Evolutionary conservation across 2,113 vertebrate genomes (phyloP).

Genomic region (Dipodomys ordii): DNA sequence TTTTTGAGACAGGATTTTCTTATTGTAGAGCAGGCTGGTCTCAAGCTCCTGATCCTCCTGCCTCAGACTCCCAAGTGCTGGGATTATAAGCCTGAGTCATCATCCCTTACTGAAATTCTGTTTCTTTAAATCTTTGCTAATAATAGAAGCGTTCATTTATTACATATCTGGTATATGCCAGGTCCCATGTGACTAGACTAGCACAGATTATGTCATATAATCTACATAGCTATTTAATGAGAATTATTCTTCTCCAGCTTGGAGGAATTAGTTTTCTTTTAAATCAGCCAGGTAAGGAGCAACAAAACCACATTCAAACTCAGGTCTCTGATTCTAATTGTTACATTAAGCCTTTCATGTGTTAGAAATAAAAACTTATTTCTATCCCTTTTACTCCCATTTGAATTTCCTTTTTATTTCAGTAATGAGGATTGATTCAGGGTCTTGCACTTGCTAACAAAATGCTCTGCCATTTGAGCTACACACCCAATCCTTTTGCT

Average conservation of each 20-base stretch:
- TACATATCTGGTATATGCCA: not conserved
- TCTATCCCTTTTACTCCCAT: not conserved
- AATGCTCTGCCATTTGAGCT: no score
- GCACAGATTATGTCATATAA: slow-evolving; percentile 10
- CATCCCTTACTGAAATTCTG: not conserved
- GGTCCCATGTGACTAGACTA: not conserved
- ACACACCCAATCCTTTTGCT: no score
- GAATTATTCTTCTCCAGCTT: not conserved
- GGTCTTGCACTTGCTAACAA: no score
- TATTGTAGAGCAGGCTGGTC: no score
- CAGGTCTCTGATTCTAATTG: not conserved
- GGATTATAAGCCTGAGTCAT: no score
- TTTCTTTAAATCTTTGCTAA: not conserved
- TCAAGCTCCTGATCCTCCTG: no score
- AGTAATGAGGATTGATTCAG: no score
- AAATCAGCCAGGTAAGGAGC: not conserved
- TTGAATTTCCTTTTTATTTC: not conserved
- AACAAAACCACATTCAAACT: not conserved
- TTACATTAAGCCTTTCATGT: no score
- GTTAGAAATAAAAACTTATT: no score
- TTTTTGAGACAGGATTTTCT: no score
- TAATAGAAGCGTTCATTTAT: not conserved
- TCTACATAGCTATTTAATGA: not conserved
- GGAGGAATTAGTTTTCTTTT: not conserved
- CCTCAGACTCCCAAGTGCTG: no score